These are phyloP conservation scores for Dryomyza anilis DNA, from an alignment of 2,888 invertebrate species.

Conservation along the genomic window DNA sequence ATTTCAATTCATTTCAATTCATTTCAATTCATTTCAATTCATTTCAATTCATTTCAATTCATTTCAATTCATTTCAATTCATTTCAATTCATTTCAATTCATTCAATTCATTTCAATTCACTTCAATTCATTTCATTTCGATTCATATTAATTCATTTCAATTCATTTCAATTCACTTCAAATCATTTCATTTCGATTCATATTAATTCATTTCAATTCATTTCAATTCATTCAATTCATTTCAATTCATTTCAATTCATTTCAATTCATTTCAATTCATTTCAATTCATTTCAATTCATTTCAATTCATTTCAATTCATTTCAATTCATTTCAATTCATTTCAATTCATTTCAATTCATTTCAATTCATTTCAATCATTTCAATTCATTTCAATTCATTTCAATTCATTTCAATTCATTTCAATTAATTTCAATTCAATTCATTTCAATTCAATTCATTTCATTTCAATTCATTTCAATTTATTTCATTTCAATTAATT, in stretches of 20 bases:
- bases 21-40: background rate
- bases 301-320: background rate
- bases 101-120: background rate
- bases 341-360: background rate
- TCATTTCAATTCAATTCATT: too few species aligned
- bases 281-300: background rate
- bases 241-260: background rate
- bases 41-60: background rate
- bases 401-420: too few species aligned
- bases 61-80: background rate
- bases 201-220: background rate
- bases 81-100: background rate
- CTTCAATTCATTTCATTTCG: too few species aligned
- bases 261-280: background rate
- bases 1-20: background rate
- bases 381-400: background rate
- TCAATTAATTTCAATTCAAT: too few species aligned
- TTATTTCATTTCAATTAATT: too few species aligned
- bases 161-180: background rate
- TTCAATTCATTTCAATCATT: too few species aligned
- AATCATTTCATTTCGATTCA: background rate
- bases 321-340: background rate
- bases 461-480: too few species aligned
- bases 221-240: background rate
- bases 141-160: too few species aligned